Percentiles rank a stretch among this genome's conserved stretches.
Conservation (phyloP, 2,113 vertebrate genomes). For the Ceyx cyanopectus region DNA sequence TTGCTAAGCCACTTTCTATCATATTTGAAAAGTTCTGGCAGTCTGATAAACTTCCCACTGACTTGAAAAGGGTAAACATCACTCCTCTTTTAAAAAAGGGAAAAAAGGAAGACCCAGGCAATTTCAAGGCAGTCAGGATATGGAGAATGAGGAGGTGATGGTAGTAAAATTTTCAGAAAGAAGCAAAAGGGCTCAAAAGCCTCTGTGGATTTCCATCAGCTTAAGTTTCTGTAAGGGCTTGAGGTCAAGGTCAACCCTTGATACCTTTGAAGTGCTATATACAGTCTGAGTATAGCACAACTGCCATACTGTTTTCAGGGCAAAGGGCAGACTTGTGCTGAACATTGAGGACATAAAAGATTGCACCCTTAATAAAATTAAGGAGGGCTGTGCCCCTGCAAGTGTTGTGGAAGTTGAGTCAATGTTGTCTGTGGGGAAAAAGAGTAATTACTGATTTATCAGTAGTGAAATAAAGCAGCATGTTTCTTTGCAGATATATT, state of each 20-base stretch:
- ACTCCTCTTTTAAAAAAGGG: too few relatives aligned
- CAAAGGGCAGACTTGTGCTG: conserved; percentile 25
- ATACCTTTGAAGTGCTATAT: background rate
- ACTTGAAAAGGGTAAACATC: too few relatives aligned
- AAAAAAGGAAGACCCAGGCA: too few relatives aligned
- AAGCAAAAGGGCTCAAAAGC: background rate
- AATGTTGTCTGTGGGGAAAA: background rate
- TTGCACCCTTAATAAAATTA: background rate
- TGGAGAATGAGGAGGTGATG: too few relatives aligned
- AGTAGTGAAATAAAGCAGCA: background rate
- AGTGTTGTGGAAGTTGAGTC: background rate
- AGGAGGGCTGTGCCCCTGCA: background rate
- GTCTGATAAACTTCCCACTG: too few relatives aligned
- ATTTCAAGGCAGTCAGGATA: too few relatives aligned
- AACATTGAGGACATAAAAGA: background rate
- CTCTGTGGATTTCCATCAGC: background rate
- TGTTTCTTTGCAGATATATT: background rate
- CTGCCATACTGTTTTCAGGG: background rate
- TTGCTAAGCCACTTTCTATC: too few relatives aligned
- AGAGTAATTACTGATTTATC: background rate
- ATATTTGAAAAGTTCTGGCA: too few relatives aligned
- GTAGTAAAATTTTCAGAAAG: background rate
- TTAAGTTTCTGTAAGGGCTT: background rate
- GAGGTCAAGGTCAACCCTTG: background rate
- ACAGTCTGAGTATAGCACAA: background rate